These are phyloP conservation scores for Anableps anableps DNA, from an alignment of 2,797 vertebrate genomes.

Conservation along the genomic window DNA sequence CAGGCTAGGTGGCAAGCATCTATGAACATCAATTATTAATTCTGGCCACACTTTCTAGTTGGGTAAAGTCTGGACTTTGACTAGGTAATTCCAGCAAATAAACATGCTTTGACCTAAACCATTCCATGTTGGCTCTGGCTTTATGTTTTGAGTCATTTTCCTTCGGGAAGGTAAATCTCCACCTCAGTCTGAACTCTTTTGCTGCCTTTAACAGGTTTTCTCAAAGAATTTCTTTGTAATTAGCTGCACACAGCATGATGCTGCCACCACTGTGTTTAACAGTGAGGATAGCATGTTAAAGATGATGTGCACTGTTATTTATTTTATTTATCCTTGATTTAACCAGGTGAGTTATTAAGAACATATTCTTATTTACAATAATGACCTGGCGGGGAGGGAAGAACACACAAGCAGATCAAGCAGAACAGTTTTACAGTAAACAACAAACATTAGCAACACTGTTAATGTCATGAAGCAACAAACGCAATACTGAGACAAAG, in stretches of 20 bases:
- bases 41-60: background rate
- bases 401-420: too few species aligned
- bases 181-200: background rate
- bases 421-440: too few species aligned
- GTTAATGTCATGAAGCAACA: too few species aligned
- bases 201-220: background rate
- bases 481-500: too few species aligned
- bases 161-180: background rate
- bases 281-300: too few species aligned
- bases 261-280: background rate
- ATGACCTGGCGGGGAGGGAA: too few species aligned
- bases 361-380: too few species aligned
- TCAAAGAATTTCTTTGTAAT: background rate
- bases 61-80: background rate
- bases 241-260: background rate
- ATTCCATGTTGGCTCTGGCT: background rate
- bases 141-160: background rate
- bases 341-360: too few species aligned
- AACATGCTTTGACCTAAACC: background rate
- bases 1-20: background rate
- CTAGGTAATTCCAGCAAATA: background rate
- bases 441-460: too few species aligned
- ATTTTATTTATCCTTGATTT: too few species aligned
- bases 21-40: too few species aligned
- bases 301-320: too few species aligned